Evolutionary conservation across 1,140 invertebrate genomes (phyloP).

Genomic region (Diorhabda carinulata): DNA sequence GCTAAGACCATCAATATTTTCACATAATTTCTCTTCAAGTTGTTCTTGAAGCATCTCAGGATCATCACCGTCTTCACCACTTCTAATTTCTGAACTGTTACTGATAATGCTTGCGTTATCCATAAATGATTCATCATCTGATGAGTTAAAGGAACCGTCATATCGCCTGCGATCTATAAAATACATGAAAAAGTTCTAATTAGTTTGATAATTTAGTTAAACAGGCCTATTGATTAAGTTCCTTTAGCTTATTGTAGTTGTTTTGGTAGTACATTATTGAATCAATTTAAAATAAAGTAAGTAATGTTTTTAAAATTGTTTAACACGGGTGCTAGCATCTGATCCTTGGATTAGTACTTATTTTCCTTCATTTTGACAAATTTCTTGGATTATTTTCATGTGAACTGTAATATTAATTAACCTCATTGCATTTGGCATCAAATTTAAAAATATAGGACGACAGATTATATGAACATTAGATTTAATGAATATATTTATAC

Average conservation of each 20-base stretch:
- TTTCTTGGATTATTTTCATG: too few relatives aligned
- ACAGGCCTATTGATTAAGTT: too few relatives aligned
- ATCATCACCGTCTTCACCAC: slow-evolving; percentile 58
- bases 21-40: slow-evolving; percentile 84
- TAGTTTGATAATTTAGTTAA: neutral
- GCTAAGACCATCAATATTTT: slow-evolving; percentile 78
- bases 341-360: too few relatives aligned
- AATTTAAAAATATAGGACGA: too few relatives aligned
- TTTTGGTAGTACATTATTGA: neutral
- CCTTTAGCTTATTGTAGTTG: too few relatives aligned
- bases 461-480: too few relatives aligned
- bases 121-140: slow-evolving; percentile 65
- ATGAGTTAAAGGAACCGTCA: slow-evolving; percentile 35
- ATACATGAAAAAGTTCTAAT: neutral
- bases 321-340: too few relatives aligned
- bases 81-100: slow-evolving; percentile 59
- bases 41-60: slow-evolving; percentile 66
- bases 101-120: slow-evolving; percentile 67
- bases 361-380: too few relatives aligned
- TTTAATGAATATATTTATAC: too few relatives aligned
- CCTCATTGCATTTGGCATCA: too few relatives aligned
- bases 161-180: slow-evolving; percentile 37
- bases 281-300: neutral
- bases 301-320: too few relatives aligned
- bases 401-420: too few relatives aligned